phyloP scores from a whole-genome alignment of 2,113 vertebrate species.

The Tympanuchus pallidicinctus region DNA sequence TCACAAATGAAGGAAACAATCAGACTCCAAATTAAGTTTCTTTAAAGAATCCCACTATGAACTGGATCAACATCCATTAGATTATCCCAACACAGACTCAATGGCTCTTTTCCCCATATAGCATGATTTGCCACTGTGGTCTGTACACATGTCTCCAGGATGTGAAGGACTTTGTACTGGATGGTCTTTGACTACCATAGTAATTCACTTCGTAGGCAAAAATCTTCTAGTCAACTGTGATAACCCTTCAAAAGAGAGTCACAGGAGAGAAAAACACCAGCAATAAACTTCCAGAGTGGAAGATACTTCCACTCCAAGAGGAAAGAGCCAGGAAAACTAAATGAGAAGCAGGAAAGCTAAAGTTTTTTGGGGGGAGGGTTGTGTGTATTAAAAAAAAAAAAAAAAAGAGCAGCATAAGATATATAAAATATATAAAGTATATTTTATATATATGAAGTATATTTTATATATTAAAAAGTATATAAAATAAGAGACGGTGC shows the following conservation, averaged over 20 bases:
- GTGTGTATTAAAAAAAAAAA: not conserved
- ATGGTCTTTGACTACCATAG: not conserved
- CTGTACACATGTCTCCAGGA: not conserved
- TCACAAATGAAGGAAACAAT: not conserved
- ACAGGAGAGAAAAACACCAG: not conserved
- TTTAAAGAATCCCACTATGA: not conserved
- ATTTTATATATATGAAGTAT: no score
- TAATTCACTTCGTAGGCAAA: not conserved
- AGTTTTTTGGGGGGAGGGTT: rapidly evolving
- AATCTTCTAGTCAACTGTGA: not conserved
- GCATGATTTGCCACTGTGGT: not conserved
- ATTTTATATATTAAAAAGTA: no score
- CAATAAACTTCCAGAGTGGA: not conserved
- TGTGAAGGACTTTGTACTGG: not conserved
- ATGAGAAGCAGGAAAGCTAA: not conserved
- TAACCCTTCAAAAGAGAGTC: not conserved
- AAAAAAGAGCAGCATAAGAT: not conserved
- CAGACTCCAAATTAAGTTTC: not conserved
- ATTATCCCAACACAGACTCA: not conserved
- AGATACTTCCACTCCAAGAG: not conserved
- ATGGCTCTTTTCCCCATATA: not conserved
- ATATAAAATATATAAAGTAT: no score
- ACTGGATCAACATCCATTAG: not conserved
- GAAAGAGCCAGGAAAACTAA: not conserved
- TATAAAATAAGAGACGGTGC: not conserved